Evolutionary conservation across 2,113 vertebrate genomes (phyloP).

Genomic region (Willisornis vidua): DNA sequence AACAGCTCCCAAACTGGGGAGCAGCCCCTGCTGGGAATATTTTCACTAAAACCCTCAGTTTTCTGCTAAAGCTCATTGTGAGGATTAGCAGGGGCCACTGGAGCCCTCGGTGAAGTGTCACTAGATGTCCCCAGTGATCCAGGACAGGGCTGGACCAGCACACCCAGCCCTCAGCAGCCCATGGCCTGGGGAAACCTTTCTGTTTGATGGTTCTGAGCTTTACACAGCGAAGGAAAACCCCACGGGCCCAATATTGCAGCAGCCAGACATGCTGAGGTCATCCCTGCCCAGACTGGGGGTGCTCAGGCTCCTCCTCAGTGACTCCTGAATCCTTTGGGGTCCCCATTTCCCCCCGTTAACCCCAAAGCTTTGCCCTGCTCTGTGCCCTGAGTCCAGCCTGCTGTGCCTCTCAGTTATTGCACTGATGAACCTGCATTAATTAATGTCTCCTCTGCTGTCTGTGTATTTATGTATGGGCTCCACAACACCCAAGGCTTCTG

Average conservation of each 20-base stretch:
- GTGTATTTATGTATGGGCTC: neutral
- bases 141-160: neutral
- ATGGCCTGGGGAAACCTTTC: neutral
- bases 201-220: neutral
- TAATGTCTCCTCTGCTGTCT: neutral
- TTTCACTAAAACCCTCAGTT: neutral
- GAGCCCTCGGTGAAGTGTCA: neutral
- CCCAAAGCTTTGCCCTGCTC: neutral
- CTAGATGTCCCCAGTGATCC: constrained; percentile 38
- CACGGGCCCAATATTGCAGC: neutral
- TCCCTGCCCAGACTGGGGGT: accelerated
- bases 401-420: neutral
- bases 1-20: neutral
- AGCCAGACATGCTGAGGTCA: neutral
- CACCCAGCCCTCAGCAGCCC: neutral
- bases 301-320: neutral
- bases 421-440: neutral
- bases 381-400: neutral
- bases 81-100: neutral
- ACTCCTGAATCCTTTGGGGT: neutral
- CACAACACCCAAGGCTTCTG: neutral
- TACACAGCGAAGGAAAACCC: neutral
- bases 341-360: neutral
- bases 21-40: neutral
- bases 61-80: accelerated